Evolutionary conservation across 2,113 vertebrate genomes (phyloP).

Genomic region (Andinoacara biseriatus): DNA sequence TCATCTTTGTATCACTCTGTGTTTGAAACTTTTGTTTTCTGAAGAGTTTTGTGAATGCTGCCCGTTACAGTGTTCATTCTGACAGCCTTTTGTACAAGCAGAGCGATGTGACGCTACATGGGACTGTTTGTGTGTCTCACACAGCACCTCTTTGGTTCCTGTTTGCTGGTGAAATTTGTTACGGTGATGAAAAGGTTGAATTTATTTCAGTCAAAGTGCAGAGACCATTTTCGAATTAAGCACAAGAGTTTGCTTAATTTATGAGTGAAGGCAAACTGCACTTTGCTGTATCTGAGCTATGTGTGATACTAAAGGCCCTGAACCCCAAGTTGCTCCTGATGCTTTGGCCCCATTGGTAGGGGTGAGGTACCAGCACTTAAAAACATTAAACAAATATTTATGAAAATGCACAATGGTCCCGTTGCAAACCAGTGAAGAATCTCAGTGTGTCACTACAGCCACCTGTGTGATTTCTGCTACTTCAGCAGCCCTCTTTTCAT

Average conservation of each 20-base stretch:
- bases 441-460: background rate
- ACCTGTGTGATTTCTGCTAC: constrained; percentile 20
- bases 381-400: background rate
- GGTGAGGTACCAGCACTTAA: background rate
- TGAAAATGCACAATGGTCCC: background rate
- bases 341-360: background rate
- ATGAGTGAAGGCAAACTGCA: background rate
- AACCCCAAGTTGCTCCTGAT: too few relatives aligned
- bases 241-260: background rate
- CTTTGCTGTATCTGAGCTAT: background rate
- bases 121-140: background rate
- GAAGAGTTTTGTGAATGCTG: background rate
- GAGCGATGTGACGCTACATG: background rate
- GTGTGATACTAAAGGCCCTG: too few relatives aligned
- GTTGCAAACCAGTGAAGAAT: background rate
- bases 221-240: background rate
- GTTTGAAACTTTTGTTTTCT: background rate
- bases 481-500: background rate
- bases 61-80: background rate
- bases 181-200: background rate
- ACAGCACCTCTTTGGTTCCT: background rate
- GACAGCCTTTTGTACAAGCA: background rate
- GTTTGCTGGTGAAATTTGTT: background rate
- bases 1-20: background rate
- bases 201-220: background rate